Base-by-base conservation (phyloP, 2,797 vertebrate genomes). In the Enteromius radiatus region DNA sequence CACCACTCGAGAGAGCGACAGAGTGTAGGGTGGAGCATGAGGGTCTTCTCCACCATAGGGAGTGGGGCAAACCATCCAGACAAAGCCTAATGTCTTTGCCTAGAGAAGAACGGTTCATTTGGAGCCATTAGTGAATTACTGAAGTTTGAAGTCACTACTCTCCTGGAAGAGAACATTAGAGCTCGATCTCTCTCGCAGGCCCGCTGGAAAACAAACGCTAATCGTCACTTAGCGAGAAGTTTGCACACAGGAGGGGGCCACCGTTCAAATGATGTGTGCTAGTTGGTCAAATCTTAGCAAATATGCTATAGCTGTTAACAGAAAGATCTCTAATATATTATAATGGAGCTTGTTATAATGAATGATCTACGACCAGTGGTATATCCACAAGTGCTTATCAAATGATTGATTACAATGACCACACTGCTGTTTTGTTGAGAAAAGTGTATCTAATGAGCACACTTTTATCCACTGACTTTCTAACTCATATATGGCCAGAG, bases 111-210 rank as follows among this genome's bases (percentile, higher is more conserved):
- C 33, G 86, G 78, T 85, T 86, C 78, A 86, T 87, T 85, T 84
- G 71, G 84, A 86, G 76, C 75, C 84, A 86, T 88, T 87, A 86
- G 83, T 47, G 68, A 75, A 79, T 76, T 86, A 84, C 49, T 80
- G 74, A 76, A 79, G 67, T 81, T 77, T 56, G 59, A 83, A 87
- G 83, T 69, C 61, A 19, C 45, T 59, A 73, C 68, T 77, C 74
- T 78, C 65, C 64, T 73, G 77, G 56, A 80, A 41, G 36, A 82
- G 84, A 81, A 79, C 78, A 82, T 47, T 79, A 86, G 56, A 41
- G 36, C 28, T 70, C 56, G 26, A 52, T 81, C 23, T 75, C 28
- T 47, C 70, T 83, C 49, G 68, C 61, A 31, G 78, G 56, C 77
- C 70, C 41, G 14, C 28, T 59, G 61, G 59, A 80, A 82, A 74